Base-by-base conservation (phyloP, 2,888 invertebrate genomes). In the Nephrotoma guestfalica region DNA sequence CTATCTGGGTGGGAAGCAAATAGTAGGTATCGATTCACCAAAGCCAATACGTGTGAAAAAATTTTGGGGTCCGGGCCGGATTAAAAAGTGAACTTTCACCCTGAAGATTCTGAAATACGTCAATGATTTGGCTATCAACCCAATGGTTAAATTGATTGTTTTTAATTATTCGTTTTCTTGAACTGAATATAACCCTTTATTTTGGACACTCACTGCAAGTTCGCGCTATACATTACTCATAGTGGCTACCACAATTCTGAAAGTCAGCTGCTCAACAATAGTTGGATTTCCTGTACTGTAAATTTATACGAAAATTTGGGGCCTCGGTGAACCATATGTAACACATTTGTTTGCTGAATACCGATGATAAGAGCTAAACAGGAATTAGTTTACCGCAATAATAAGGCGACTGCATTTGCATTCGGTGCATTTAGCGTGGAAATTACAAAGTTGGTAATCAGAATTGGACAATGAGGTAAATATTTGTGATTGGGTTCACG, bases 281-380 rank as follows among this genome's bases (percentile, higher is more conserved):
- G 97, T 90, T 98, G 97, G 86, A 99, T 94, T 90, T 99, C 99
- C 89, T 96, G 96, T 41, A 98, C 92, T 0, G 98, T 97, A 91
- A 98, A 99, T 87, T 97, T 95, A 90, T 98, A 98, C 0, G 99
- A 97, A 92, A 99, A 99, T 90, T 98, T 98, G 0, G 97, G 95
- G 5, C 98, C 98, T 88, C 97, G 93, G 90, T 98, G 97, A 0
- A 99, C 96, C 90, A 94, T 94, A 83, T 95, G 93, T 87, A 96
- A 91, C 89, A 96, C 96, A 91, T 96, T 96, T 11, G 96, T 96
- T 92, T 98, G 99, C 89, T 97, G 96, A 4, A 99, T 97, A 87
- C 97, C 98, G 88, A 97, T 95, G 88, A 99, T 97, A 0, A 99
- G 93, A 0, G 97, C 96, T 42, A 99, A 92, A 92, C 99, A 51